These are phyloP conservation scores for Antheraea mylitta DNA, from an alignment of 1,140 invertebrate genomes.

Conservation along the genomic window DNA sequence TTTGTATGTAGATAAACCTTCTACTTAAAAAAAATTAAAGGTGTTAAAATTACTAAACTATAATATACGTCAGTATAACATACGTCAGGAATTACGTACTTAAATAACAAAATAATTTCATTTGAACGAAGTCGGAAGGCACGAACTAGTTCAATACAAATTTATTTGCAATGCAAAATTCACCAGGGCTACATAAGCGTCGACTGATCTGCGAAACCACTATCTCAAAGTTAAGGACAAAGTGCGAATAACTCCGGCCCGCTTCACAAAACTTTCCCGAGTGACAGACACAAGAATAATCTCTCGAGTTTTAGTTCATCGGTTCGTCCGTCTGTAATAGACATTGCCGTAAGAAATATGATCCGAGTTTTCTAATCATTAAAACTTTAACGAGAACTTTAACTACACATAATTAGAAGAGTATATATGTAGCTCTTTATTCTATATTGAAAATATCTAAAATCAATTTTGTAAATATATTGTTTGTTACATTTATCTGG, in stretches of 20 bases:
- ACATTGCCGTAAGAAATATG: conserved; percentile 1
- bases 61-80: too few relatives aligned
- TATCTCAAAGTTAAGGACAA: conserved; percentile 24
- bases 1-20: too few relatives aligned
- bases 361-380: neutral
- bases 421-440: too few relatives aligned
- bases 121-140: too few relatives aligned
- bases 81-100: too few relatives aligned
- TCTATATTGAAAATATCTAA: too few relatives aligned
- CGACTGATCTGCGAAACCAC: conserved; percentile 12
- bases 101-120: too few relatives aligned
- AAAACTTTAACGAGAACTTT: neutral
- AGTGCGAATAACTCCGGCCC: conserved; percentile 30
- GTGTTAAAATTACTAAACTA: too few relatives aligned
- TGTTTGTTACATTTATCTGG: too few relatives aligned
- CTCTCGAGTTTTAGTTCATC: conserved; percentile 30
- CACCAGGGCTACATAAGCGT: conserved; percentile 26
- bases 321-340: neutral
- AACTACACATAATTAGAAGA: too few relatives aligned
- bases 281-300: conserved; percentile 35
- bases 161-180: neutral
- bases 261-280: conserved; percentile 25
- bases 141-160: neutral
- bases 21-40: too few relatives aligned
- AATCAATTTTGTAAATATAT: too few relatives aligned